Percentiles rank a stretch among this genome's conserved stretches.
phyloP scores from a whole-genome alignment of 92 coral and sea anemone species.

The Palythoa grandiflora region DNA sequence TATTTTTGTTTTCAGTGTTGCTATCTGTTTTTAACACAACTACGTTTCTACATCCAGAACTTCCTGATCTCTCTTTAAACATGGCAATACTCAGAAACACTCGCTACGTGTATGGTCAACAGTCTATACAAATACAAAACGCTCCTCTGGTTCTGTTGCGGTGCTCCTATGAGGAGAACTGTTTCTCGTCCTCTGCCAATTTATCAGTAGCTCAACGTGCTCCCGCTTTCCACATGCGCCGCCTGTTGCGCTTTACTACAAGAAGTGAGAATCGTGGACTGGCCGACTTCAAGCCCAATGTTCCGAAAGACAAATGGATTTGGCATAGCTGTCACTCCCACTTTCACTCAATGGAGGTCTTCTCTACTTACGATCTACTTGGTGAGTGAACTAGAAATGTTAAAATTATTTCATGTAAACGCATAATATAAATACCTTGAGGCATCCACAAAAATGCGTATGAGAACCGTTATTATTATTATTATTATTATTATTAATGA shows the following conservation, averaged over 20 bases:
- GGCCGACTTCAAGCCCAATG: slow-evolving; percentile 57
- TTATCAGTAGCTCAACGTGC: neutral
- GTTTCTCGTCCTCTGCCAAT: slow-evolving; percentile 52
- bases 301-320: slow-evolving; percentile 59
- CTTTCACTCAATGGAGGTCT: slow-evolving; percentile 64
- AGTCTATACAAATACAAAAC: slow-evolving; percentile 38
- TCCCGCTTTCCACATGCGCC: slow-evolving; percentile 14
- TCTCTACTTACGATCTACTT: slow-evolving; percentile 55
- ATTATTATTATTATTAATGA: too few species aligned
- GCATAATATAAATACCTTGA: too few species aligned
- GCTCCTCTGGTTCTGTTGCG: slow-evolving; percentile 36
- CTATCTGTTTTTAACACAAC: neutral
- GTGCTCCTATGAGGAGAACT: slow-evolving; percentile 64
- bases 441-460: too few species aligned
- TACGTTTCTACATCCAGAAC: slow-evolving; percentile 21
- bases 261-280: slow-evolving; percentile 53
- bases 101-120: neutral
- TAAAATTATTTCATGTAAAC: neutral
- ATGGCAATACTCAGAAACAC: slow-evolving; percentile 17
- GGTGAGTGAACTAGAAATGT: slow-evolving; percentile 35
- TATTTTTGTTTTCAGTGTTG: neutral
- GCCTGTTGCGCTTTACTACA: slow-evolving; percentile 57
- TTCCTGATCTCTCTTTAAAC: slow-evolving; percentile 59
- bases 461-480: too few species aligned
- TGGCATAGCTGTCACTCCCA: slow-evolving; percentile 70